phyloP scores from a whole-genome alignment of 2,888 invertebrate species.

The Meiosimyza platycephala region DNA sequence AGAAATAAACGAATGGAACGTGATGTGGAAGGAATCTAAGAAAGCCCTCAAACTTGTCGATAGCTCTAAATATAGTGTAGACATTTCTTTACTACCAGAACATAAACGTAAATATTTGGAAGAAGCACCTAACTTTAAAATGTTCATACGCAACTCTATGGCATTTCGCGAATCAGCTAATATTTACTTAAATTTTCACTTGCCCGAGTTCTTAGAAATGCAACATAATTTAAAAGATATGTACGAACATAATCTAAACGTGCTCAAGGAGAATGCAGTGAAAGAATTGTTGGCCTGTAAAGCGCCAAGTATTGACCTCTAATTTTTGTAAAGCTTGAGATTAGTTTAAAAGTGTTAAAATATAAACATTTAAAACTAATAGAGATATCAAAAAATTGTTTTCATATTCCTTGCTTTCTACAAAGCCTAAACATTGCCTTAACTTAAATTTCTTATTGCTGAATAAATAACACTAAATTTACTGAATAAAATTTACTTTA shows the following conservation, averaged over 20 bases:
- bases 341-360: neutral
- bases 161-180: constrained; percentile 51
- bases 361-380: neutral
- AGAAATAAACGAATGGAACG: constrained; percentile 53
- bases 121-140: constrained; percentile 50
- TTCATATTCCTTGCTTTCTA: no score
- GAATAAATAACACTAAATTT: no score
- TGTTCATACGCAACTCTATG: constrained; percentile 52
- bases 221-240: constrained; percentile 47
- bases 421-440: no score
- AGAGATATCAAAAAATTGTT: neutral
- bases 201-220: constrained; percentile 48
- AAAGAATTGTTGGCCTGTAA: constrained; percentile 44
- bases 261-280: constrained; percentile 36
- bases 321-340: no score
- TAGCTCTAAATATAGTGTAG: constrained; percentile 42
- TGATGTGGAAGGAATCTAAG: constrained; percentile 38
- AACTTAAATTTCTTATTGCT: no score
- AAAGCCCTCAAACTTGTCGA: constrained; percentile 27
- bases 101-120: constrained; percentile 55
- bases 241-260: constrained; percentile 42
- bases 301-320: neutral
- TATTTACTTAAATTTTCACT: constrained; percentile 49
- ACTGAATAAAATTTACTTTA: no score
- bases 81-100: constrained; percentile 45